phyloP scores from a whole-genome alignment of 2,797 vertebrate genomes.

The Rhinophrynus dorsalis region DNA sequence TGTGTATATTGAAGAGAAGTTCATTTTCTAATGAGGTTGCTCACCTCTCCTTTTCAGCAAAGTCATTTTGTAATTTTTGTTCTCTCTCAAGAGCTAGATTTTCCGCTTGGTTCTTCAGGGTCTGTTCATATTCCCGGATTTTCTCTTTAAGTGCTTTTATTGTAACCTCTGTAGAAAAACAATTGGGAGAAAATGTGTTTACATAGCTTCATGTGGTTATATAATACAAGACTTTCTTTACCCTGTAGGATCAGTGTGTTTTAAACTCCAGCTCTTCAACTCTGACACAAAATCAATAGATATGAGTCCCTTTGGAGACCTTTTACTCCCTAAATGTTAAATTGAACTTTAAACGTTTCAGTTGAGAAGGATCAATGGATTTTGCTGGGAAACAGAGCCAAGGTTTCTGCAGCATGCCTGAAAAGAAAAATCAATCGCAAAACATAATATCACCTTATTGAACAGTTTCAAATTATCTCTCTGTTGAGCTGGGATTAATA shows the following conservation, averaged over 20 bases:
- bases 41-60: conserved; percentile 96
- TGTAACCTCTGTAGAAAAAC: conserved; percentile 86
- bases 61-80: conserved; percentile 95
- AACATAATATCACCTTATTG: conserved; percentile 82
- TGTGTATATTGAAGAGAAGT: neutral
- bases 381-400: conserved; percentile 70
- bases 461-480: conserved; percentile 80
- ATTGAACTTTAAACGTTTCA: conserved; percentile 97
- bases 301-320: conserved; percentile 91
- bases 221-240: conserved; percentile 58
- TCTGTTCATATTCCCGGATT: conserved; percentile 97
- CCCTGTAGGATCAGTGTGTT: conserved; percentile 68
- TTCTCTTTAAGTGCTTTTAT: conserved; percentile 98
- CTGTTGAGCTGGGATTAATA: conserved; percentile 74
- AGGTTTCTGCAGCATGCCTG: conserved; percentile 58
- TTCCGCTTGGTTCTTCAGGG: conserved; percentile 93
- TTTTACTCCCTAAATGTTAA: conserved; percentile 97
- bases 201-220: conserved; percentile 56
- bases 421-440: conserved; percentile 74
- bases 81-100: conserved; percentile 94
- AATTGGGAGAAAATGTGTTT: conserved; percentile 60
- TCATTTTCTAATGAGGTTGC: conserved; percentile 20
- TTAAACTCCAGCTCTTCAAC: conserved; percentile 87
- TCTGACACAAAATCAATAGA: conserved; percentile 97
- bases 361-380: conserved; percentile 90